These are phyloP conservation scores for Manis javanica DNA, from an alignment of 2,797 vertebrate species.

Conservation along the genomic window DNA sequence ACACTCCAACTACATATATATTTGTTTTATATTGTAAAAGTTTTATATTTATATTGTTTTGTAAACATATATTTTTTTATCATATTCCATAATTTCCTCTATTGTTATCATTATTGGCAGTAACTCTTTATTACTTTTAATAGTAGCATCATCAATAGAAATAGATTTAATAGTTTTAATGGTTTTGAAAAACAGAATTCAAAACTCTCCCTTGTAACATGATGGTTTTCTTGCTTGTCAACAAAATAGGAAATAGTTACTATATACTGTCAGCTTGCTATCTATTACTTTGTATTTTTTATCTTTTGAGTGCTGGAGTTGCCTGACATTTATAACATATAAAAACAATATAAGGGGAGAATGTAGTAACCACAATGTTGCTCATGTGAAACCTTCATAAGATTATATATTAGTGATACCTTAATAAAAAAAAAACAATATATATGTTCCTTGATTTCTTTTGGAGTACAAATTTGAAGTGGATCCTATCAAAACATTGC, in stretches of 20 bases:
- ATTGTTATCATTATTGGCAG: background rate
- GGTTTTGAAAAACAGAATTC: slow-evolving; percentile 26
- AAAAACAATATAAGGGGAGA: background rate
- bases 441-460: slow-evolving; percentile 7
- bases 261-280: background rate
- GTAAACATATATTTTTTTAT: no score
- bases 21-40: background rate
- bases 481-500: background rate
- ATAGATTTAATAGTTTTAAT: slow-evolving; percentile 40
- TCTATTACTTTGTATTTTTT: slow-evolving; percentile 21
- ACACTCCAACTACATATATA: background rate
- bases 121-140: slow-evolving; percentile 21
- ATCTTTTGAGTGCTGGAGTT: slow-evolving; percentile 15
- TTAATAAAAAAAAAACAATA: background rate
- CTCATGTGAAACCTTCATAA: no score
- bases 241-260: slow-evolving; percentile 27
- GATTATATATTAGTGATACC: no score
- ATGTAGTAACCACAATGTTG: no score
- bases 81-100: background rate
- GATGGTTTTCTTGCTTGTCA: slow-evolving; percentile 1
- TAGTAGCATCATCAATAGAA: slow-evolving; percentile 32
- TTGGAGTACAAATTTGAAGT: slow-evolving; percentile 26
- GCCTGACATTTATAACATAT: background rate
- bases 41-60: background rate
- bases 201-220: background rate